Base-by-base conservation (phyloP, 2,888 invertebrate genomes). In the Sminthurides aquaticus region DNA sequence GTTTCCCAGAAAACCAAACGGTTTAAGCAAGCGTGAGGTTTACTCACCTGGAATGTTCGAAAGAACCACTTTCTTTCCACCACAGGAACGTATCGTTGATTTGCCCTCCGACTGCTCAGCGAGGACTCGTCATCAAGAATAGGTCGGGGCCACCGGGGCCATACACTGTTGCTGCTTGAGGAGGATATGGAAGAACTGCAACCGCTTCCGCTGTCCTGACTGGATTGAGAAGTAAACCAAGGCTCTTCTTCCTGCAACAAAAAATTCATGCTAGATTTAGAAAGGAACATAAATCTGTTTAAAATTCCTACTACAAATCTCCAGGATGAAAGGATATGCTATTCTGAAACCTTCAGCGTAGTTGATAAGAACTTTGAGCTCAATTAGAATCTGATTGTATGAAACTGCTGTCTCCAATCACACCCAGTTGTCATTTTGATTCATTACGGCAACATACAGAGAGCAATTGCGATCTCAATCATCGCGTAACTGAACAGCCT, bases 101-200 rank as follows among this genome's bases (percentile, higher is more conserved):
- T n/a, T n/a, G n/a, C n/a, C n/a, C 26, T 57, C 29, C 57, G 26
- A n/a, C 57, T 29, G 3, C 57, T 28, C 3, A 28, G n/a, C 3
- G 57, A 57, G 11, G 57, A 57, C 20, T 59, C 59, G 28, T 59
- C 59, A 26, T 59, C 59, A 25, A 27, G 22, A 20, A 28, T 48
- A 22, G 59, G 59, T 48, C 59, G 59, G n/a, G 59, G 22, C 49
- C 59, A 48, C 11, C 43, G 20, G 2, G 59, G 59, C 59, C 59
- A 59, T 22, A 24, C 26, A 3, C 29, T 18, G 3, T 26, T 24
- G 15, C 43, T 43, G 2, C 24, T 24, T 3, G 28, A 56, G 8
- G 20, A 43, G 11, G 43, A 29, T 15, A 27, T 26, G n/a, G 57
- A 57, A 29, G 29, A 28, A 3, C 57, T 25, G 28, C 57, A 11